Evolutionary conservation across 1,140 invertebrate genomes (phyloP).

Genomic region (Lepidostoma basale): DNA sequence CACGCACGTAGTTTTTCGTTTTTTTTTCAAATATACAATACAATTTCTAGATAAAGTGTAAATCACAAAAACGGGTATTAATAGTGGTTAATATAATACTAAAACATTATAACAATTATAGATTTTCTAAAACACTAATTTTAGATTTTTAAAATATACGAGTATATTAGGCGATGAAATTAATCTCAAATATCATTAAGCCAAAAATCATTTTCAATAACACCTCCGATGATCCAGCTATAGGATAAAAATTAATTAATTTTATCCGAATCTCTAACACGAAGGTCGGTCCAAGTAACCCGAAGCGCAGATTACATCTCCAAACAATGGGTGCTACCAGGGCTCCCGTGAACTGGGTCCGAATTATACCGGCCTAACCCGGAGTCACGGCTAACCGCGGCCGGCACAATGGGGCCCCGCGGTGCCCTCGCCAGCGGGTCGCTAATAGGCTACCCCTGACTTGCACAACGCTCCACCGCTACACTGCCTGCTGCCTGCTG

Average conservation of each 20-base stretch:
- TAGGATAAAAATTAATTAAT: slow-evolving; percentile 17
- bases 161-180: too few species aligned
- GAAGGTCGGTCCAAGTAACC: not conserved
- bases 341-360: slow-evolving; percentile 13
- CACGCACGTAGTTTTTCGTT: too few species aligned
- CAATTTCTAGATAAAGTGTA: too few species aligned
- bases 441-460: slow-evolving; percentile 30
- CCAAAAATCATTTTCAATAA: not conserved
- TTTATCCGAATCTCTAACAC: not conserved
- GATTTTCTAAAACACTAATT: too few species aligned
- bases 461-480: slow-evolving; percentile 25
- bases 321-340: slow-evolving; percentile 15
- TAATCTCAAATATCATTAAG: too few species aligned
- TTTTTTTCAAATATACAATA: too few species aligned
- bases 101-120: too few species aligned
- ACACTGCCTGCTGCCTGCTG: slow-evolving; percentile 14
- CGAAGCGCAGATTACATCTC: not conserved
- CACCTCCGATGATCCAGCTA: not conserved
- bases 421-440: slow-evolving; percentile 14
- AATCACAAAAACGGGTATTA: too few species aligned
- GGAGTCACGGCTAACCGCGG: not conserved
- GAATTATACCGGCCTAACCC: not conserved
- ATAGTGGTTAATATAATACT: too few species aligned
- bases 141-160: too few species aligned
- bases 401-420: slow-evolving; percentile 6